phyloP scores from a whole-genome alignment of 2,797 vertebrate species.

The Rhinophrynus dorsalis region DNA sequence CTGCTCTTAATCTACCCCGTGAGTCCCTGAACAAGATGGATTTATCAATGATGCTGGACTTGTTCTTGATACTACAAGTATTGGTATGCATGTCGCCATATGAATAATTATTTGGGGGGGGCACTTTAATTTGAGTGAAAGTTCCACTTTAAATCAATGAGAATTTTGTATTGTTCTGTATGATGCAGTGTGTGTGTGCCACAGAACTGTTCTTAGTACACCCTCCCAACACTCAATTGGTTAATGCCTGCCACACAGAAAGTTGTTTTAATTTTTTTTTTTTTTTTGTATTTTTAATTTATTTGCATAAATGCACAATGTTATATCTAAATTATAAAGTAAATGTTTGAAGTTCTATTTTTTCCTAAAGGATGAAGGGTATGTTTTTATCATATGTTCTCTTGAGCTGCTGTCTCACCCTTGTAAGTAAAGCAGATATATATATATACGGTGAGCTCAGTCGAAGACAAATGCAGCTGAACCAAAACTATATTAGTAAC shows the following conservation, averaged over 20 bases:
- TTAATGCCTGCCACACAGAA: constrained; percentile 62
- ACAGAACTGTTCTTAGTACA: no score
- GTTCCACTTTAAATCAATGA: no score
- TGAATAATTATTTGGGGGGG: no score
- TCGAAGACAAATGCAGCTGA: constrained; percentile 23
- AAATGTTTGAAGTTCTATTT: constrained; percentile 74
- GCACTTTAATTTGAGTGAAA: no score
- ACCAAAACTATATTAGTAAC: constrained; percentile 32
- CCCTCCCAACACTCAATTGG: no score
- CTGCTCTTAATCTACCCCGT: no score
- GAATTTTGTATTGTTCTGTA: no score
- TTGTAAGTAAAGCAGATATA: not conserved
- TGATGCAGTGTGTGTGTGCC: no score
- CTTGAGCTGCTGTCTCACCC: constrained; percentile 53
- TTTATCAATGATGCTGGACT: no score
- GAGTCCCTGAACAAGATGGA: no score
- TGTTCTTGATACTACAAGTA: no score
- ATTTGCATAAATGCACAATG: constrained; percentile 81
- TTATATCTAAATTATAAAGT: constrained; percentile 80
- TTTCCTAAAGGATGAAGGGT: constrained; percentile 64
- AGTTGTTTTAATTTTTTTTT: constrained; percentile 54
- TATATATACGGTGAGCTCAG: constrained; percentile 1
- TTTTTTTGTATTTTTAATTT: constrained; percentile 72
- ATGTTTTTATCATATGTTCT: constrained; percentile 63
- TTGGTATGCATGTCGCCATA: no score